phyloP scores from a whole-genome alignment of 2,113 vertebrate genomes.

The Lepisosteus osseus region DNA sequence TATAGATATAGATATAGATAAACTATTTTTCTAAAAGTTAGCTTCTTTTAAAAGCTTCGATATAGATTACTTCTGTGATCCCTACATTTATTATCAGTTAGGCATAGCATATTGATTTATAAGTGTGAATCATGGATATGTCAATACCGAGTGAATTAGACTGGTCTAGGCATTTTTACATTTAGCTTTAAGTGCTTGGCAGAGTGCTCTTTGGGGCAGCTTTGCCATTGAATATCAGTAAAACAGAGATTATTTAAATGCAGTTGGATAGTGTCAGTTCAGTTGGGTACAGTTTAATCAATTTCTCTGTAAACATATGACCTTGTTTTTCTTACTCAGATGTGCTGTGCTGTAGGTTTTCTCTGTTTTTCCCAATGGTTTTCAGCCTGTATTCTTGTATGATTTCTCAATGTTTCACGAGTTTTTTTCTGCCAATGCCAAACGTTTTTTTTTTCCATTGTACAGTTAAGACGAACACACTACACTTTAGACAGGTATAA shows the following conservation, averaged over 20 bases:
- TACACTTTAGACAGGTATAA: no score
- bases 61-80: no score
- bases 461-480: no score
- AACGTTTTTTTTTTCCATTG: no score
- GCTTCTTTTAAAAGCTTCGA: no score
- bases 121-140: background rate
- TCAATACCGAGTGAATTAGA: background rate
- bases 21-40: no score
- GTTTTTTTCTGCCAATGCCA: no score
- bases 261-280: background rate
- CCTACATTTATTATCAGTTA: no score
- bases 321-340: background rate
- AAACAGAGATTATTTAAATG: background rate
- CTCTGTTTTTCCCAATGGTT: background rate
- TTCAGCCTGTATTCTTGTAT: no score
- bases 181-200: background rate
- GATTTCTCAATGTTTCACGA: no score
- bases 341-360: background rate
- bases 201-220: background rate
- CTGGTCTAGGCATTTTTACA: background rate
- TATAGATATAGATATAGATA: no score
- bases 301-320: slow-evolving; percentile 2
- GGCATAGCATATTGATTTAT: background rate
- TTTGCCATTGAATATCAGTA: background rate
- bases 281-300: background rate